Base-by-base conservation (phyloP, 2,888 invertebrate species). In the Campopleginae sp. region DNA sequence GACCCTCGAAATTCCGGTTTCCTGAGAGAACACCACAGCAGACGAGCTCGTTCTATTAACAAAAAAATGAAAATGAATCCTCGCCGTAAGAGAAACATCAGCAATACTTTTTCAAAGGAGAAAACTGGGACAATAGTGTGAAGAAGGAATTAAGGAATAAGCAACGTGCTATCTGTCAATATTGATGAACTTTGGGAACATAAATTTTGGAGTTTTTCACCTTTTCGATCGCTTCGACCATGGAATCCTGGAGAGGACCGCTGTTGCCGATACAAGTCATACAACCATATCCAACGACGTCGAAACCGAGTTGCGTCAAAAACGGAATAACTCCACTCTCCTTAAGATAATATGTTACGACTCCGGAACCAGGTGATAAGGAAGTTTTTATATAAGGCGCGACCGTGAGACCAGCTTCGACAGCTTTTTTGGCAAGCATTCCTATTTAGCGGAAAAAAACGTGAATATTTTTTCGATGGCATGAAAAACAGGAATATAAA, bases 211-310 rank as follows among this genome's bases (percentile, higher is more conserved):
- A 27, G 10, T 1, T 38, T 27, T 31, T 76, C 85, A 92, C 93
- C 87, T 91, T 93, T 79, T 93, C 93, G 48, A 93, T 93, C 8
- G 90, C 89, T 66, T 93, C 92, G 27, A 90, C 88, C 80, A 93
- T 91, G 12, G 89, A 96, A 74, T 99, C 98, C 77, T 98, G 97
- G 0, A 99, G 95, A 0, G 99, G 98, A 0, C 99, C 99, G 6
- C 98, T 98, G 95, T 99, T 99, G 0, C 99, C 99, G 89, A 99
- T 99, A 93, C 99, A 99, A 0, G 99, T 99, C 99, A 99, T 99
- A 93, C 99, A 99, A 0, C 99, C 99, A 92, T 99, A 99, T n/a
- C 99, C 99, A 0, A 99, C 99, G 70, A 98, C 96, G 92, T 98
- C 96, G 93, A 99, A 99, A 8, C 99, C 99, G 1, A 99, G 95